Evolutionary conservation across 2,888 invertebrate species (phyloP).

Genomic region (Caenorhabditis imperialis): DNA sequence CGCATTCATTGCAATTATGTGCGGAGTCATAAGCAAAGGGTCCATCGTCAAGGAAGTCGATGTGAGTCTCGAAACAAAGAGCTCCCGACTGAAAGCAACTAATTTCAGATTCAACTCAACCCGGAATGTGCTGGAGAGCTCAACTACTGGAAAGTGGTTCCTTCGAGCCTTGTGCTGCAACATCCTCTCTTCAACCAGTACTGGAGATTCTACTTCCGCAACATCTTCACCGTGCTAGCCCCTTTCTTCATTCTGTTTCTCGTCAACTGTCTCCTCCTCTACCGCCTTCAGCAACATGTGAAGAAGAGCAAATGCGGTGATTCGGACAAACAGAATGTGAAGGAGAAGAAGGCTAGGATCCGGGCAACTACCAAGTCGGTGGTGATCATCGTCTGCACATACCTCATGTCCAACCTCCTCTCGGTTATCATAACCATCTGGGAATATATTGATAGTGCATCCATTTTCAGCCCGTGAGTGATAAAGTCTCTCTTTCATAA

Average conservation of each 20-base stretch:
- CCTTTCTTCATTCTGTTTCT: slow-evolving; percentile 67
- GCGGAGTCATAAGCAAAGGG: slow-evolving; percentile 72
- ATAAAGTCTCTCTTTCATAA: neutral
- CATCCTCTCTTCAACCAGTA: slow-evolving; percentile 50
- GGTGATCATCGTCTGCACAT: slow-evolving; percentile 67
- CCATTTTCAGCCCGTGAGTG: slow-evolving; percentile 44
- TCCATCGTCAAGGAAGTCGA: slow-evolving; percentile 68
- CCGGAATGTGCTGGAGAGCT: slow-evolving; percentile 54
- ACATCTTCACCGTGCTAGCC: slow-evolving; percentile 64
- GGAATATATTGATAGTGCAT: slow-evolving; percentile 59
- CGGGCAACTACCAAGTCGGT: slow-evolving; percentile 65
- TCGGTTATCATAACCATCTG: slow-evolving; percentile 62
- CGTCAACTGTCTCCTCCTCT: slow-evolving; percentile 58
- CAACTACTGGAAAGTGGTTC: slow-evolving; percentile 56
- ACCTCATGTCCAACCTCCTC: slow-evolving; percentile 63
- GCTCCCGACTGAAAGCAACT: too few relatives aligned
- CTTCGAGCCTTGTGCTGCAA: slow-evolving; percentile 30
- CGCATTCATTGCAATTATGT: slow-evolving; percentile 67
- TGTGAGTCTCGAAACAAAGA: too few relatives aligned
- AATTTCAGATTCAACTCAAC: slow-evolving; percentile 44
- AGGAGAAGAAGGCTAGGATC: slow-evolving; percentile 67
- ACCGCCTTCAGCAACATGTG: slow-evolving; percentile 40
- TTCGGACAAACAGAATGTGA: slow-evolving; percentile 62
- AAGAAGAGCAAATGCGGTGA: slow-evolving; percentile 44
- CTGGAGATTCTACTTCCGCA: slow-evolving; percentile 65